phyloP scores from a whole-genome alignment of 2,797 vertebrate species.

The Bucorvus abyssinicus region DNA sequence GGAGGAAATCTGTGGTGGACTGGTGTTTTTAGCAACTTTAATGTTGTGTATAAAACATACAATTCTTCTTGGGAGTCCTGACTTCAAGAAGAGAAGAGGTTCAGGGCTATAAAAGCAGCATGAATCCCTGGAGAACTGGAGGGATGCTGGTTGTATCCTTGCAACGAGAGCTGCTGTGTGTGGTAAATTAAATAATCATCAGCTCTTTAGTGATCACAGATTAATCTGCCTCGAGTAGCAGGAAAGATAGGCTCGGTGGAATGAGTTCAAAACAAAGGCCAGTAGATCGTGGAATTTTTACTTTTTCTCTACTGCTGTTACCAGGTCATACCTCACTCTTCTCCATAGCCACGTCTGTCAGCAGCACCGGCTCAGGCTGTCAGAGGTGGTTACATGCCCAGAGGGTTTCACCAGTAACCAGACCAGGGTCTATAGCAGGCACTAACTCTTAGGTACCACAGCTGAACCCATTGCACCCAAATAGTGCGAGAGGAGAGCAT shows the following conservation, averaged over 20 bases:
- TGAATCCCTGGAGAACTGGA: background rate
- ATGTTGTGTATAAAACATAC: background rate
- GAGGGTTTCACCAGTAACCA: background rate
- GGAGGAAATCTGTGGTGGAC: background rate
- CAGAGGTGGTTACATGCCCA: background rate
- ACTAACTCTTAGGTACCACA: background rate
- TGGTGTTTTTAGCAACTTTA: background rate
- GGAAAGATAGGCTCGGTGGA: background rate
- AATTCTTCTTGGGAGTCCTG: background rate
- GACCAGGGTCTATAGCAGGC: background rate
- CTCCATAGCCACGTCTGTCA: background rate
- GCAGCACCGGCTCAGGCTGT: background rate
- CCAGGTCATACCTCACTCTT: background rate
- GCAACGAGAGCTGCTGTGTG: background rate
- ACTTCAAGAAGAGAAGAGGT: background rate
- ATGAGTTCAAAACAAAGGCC: background rate
- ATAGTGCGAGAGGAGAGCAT: accelerated
- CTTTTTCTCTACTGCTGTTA: background rate
- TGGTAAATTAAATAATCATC: background rate
- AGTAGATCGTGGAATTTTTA: background rate
- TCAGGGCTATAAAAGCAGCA: background rate
- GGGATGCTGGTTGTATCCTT: background rate
- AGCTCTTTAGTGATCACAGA: background rate
- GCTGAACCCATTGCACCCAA: background rate
- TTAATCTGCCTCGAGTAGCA: background rate